These are phyloP conservation scores for Heliconius melpomene DNA, from an alignment of 1,140 invertebrate species.

Conservation along the genomic window DNA sequence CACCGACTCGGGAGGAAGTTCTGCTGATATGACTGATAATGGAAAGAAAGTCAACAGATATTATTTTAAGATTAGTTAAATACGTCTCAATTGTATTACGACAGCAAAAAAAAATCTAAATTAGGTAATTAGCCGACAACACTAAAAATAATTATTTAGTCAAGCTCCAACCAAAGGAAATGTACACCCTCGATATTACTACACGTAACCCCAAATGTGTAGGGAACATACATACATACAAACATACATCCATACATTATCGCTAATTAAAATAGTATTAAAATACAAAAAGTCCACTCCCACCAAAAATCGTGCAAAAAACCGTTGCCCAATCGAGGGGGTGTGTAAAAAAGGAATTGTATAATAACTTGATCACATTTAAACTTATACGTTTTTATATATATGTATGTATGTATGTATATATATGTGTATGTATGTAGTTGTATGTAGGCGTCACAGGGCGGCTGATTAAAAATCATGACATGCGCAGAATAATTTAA, in stretches of 20 bases:
- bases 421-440: conserved; percentile 7
- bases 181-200: background rate
- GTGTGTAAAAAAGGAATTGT: conserved; percentile 57
- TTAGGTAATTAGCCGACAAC: too few species aligned
- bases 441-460: conserved; percentile 63
- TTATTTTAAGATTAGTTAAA: too few species aligned
- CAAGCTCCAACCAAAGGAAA: background rate
- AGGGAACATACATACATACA: background rate
- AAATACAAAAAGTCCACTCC: background rate
- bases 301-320: conserved; percentile 25
- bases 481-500: conserved; percentile 79
- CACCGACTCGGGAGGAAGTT: too few species aligned
- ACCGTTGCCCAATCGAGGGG: conserved; percentile 33
- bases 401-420: conserved; percentile 20
- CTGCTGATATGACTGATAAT: too few species aligned
- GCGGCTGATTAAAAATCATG: conserved; percentile 75
- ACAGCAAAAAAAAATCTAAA: too few species aligned
- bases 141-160: background rate
- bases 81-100: too few species aligned
- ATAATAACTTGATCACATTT: conserved; percentile 57
- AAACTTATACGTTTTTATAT: conserved; percentile 48
- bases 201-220: background rate
- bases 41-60: too few species aligned
- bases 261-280: conserved; percentile 5
- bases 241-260: background rate